phyloP scores from a whole-genome alignment of 1,140 invertebrate genomes.

The Drosophila obscura region DNA sequence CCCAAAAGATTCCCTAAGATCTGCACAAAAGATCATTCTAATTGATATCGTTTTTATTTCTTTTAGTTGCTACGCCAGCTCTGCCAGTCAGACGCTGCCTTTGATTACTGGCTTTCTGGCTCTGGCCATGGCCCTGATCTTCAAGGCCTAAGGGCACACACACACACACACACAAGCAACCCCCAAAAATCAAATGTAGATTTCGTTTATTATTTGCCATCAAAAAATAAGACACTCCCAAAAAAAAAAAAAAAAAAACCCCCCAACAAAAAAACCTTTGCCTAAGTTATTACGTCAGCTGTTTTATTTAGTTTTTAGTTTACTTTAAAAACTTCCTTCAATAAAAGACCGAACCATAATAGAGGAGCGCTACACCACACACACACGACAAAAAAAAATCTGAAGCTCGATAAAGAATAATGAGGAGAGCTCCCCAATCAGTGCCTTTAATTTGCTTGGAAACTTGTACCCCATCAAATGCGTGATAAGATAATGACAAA shows the following conservation, averaged over 20 bases:
- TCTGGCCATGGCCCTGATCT: slow-evolving; percentile 52
- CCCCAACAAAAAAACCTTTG: not conserved
- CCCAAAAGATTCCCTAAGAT: not conserved
- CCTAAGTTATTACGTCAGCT: slow-evolving; percentile 47
- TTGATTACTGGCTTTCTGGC: slow-evolving; percentile 58
- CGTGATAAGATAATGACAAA: slow-evolving; percentile 61
- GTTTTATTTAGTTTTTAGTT: slow-evolving; percentile 79
- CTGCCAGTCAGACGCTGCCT: slow-evolving; percentile 43
- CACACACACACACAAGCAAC: not conserved
- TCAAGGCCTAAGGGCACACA: slow-evolving; percentile 36
- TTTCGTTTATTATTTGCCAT: not conserved
- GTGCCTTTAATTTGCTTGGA: slow-evolving; percentile 66
- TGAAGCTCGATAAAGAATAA: slow-evolving; percentile 31
- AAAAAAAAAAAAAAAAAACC: slow-evolving; percentile 2
- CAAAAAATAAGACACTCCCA: slow-evolving; percentile 5
- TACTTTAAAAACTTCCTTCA: slow-evolving; percentile 49
- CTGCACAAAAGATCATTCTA: too few species aligned
- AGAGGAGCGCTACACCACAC: slow-evolving; percentile 29
- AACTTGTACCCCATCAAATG: slow-evolving; percentile 50
- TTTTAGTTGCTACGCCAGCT: slow-evolving; percentile 32
- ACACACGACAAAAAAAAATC: slow-evolving; percentile 21
- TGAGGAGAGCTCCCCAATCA: slow-evolving; percentile 38
- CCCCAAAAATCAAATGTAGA: not conserved
- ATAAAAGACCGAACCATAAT: slow-evolving; percentile 33
- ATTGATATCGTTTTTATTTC: not conserved